phyloP scores from a whole-genome alignment of 1,140 invertebrate genomes.

The Trypoxylus dichotomus region DNA sequence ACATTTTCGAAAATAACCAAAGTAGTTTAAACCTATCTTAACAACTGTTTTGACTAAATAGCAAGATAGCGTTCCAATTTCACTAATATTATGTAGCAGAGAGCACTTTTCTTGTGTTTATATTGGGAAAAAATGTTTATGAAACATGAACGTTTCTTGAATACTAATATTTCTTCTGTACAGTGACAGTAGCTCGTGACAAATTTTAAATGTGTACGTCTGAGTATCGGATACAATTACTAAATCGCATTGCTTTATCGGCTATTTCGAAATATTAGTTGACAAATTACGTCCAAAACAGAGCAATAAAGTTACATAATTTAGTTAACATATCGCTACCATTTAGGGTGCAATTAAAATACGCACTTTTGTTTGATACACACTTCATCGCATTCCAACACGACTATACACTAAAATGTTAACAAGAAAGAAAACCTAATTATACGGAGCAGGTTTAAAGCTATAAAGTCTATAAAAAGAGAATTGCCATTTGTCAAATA shows the following conservation, averaged over 20 bases:
- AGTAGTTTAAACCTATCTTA: not conserved
- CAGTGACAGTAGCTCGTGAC: not conserved
- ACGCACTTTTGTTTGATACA: not conserved
- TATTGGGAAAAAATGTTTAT: slow-evolving; percentile 8
- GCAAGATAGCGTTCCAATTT: not conserved
- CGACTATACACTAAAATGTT: not conserved
- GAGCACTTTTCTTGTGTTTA: slow-evolving; percentile 1
- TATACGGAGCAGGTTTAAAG: no score
- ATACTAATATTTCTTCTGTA: not conserved
- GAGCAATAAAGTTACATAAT: not conserved
- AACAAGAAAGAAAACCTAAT: no score
- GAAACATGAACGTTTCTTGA: not conserved
- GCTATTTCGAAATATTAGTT: slow-evolving; percentile 5
- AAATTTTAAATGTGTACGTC: not conserved
- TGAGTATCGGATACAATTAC: slow-evolving; percentile 1
- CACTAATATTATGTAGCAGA: not conserved
- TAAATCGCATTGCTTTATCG: not conserved
- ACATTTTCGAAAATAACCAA: not conserved
- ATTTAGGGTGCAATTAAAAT: not conserved
- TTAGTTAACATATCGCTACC: not conserved
- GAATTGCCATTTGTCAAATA: no score
- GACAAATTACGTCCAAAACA: slow-evolving; percentile 17
- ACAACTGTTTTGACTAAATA: slow-evolving; percentile 20
- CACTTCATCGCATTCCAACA: not conserved
- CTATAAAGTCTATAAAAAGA: no score